Evolutionary conservation across 2,113 vertebrate genomes (phyloP).

Genomic region (Melanerpes formicivorus): DNA sequence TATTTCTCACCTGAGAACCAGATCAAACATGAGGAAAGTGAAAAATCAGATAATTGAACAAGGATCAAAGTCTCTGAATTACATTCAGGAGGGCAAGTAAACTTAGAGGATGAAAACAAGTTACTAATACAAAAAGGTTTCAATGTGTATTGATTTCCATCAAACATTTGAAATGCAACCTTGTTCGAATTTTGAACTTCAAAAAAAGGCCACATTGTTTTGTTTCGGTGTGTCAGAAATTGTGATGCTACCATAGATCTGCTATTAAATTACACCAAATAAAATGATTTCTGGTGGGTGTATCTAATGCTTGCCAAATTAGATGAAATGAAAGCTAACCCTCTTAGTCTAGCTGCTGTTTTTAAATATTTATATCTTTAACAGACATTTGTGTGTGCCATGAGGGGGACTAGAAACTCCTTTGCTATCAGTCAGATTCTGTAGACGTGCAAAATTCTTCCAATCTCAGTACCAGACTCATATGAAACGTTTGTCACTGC

Average conservation of each 20-base stretch:
- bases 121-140: conserved; percentile 6
- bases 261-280: conserved; percentile 79
- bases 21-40: conserved; percentile 39
- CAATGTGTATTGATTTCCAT: conserved; percentile 22
- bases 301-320: conserved; percentile 77
- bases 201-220: conserved; percentile 30
- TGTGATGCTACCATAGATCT: conserved; percentile 69
- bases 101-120: conserved; percentile 67
- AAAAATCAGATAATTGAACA: conserved; percentile 49
- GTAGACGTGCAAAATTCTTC: conserved; percentile 64
- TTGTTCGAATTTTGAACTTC: conserved; percentile 12
- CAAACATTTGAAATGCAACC: conserved; percentile 14
- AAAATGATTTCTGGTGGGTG: conserved; percentile 78
- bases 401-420: conserved; percentile 77
- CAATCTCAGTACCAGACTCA: conserved; percentile 59
- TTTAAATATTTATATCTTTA: conserved; percentile 86
- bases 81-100: conserved; percentile 33
- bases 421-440: conserved; percentile 79
- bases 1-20: conserved; percentile 53
- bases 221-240: conserved; percentile 65
- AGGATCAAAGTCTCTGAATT: conserved; percentile 28
- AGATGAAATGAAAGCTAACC: conserved; percentile 79
- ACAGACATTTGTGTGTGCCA: conserved; percentile 75
- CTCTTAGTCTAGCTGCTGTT: conserved; percentile 81
- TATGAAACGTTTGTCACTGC: neutral